These are phyloP conservation scores for Hylaeus volcanicus DNA, from an alignment of 1,140 invertebrate genomes.

Conservation along the genomic window DNA sequence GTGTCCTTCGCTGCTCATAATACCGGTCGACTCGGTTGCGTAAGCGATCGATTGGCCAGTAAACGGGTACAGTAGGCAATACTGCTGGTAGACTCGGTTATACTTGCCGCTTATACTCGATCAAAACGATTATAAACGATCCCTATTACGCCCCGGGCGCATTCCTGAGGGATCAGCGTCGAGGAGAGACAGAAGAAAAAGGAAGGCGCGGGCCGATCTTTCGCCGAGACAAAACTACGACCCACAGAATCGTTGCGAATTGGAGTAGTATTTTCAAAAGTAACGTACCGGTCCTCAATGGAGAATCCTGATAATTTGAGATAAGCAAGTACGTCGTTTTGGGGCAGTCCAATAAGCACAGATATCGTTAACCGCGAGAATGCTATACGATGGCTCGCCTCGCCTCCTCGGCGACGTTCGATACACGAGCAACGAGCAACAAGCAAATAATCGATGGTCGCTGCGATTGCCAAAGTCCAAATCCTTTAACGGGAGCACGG, in stretches of 20 bases:
- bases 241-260: neutral
- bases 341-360: no score
- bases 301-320: no score
- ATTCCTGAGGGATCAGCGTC: conserved; percentile 44
- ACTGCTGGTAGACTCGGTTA: conserved; percentile 51
- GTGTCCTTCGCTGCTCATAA: conserved; percentile 76
- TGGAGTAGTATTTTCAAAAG: no score
- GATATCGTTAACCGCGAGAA: neutral
- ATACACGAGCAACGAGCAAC: neutral
- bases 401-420: neutral
- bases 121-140: conserved; percentile 62
- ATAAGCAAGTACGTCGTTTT: no score
- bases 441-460: neutral
- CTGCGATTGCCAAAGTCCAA: no score
- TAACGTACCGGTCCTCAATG: no score
- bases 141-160: conserved; percentile 49
- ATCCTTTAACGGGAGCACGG: neutral
- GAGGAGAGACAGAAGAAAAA: conserved; percentile 4
- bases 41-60: conserved; percentile 74
- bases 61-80: conserved; percentile 67
- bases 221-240: neutral
- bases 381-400: neutral
- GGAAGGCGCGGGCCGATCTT: neutral
- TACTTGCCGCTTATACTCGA: conserved; percentile 49
- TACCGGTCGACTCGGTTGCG: conserved; percentile 76